A percentile compares a stretch with the other conserved stretches of the same genome.
phyloP scores from a whole-genome alignment of 2,113 vertebrate genomes.

The Aegotheles bennettii region DNA sequence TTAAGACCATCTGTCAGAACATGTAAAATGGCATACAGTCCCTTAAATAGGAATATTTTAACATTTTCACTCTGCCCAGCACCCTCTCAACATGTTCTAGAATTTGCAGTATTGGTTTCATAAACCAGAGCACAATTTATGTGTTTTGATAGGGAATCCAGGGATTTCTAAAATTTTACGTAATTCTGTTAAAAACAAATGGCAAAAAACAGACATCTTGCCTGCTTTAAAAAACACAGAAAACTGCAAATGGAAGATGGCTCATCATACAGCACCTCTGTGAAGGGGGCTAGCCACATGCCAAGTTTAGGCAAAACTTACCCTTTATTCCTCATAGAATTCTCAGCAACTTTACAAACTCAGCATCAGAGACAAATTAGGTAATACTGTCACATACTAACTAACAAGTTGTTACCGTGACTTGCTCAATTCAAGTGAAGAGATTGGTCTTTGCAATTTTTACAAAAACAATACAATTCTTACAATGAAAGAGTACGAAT shows the following conservation, averaged over 20 bases:
- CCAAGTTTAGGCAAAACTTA: background rate
- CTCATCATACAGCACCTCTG: background rate
- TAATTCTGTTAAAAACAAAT: background rate
- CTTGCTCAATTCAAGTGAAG: background rate
- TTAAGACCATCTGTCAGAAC: background rate
- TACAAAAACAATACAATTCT: background rate
- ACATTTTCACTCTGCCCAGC: background rate
- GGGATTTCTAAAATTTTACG: background rate
- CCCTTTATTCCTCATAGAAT: background rate
- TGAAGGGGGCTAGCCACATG: background rate
- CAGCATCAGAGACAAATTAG: background rate
- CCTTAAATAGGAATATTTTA: background rate
- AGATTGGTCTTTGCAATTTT: background rate
- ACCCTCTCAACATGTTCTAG: background rate
- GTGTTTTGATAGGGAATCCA: background rate
- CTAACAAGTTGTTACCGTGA: background rate
- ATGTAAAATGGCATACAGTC: background rate
- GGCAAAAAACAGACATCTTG: background rate
- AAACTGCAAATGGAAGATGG: background rate
- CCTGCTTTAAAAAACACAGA: background rate
- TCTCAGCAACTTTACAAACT: background rate
- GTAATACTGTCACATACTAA: background rate
- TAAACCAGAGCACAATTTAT: background rate
- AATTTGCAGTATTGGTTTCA: background rate
- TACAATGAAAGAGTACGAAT: background rate